These are phyloP conservation scores for Suncus etruscus DNA, from an alignment of 2,113 vertebrate genomes.

Conservation along the genomic window DNA sequence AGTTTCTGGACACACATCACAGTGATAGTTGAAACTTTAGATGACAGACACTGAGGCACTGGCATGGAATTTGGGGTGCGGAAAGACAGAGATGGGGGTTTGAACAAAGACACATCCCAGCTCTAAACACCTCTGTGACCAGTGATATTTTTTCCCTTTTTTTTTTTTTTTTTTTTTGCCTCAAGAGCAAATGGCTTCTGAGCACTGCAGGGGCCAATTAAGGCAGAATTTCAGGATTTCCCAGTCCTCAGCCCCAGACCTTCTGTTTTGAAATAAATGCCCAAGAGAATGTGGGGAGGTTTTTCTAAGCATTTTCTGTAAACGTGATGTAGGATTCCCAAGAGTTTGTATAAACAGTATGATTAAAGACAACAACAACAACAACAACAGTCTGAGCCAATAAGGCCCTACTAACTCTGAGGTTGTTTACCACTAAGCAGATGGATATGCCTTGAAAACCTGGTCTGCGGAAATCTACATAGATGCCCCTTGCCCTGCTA, in stretches of 20 bases:
- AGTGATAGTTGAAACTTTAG: not conserved
- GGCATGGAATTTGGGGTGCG: too few relatives aligned
- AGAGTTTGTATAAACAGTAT: not conserved
- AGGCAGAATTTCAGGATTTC: not conserved
- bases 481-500: too few relatives aligned
- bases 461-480: too few relatives aligned
- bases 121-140: not conserved
- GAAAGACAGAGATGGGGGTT: not conserved
- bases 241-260: not conserved
- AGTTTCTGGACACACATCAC: slow-evolving; percentile 42
- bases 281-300: not conserved
- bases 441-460: too few relatives aligned
- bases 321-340: not conserved
- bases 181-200: not conserved
- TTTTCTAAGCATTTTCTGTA: not conserved
- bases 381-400: not conserved
- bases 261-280: slow-evolving; percentile 2
- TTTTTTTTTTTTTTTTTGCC: not conserved
- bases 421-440: too few relatives aligned
- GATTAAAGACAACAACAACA: too few relatives aligned
- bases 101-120: too few relatives aligned
- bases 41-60: too few relatives aligned
- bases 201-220: not conserved
- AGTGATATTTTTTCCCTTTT: too few relatives aligned
- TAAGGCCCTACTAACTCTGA: not conserved